Evolutionary conservation across 2,888 invertebrate species (phyloP), one percentile per base, ranked within the genome.

Genomic region (Metellina segmentata): DNA sequence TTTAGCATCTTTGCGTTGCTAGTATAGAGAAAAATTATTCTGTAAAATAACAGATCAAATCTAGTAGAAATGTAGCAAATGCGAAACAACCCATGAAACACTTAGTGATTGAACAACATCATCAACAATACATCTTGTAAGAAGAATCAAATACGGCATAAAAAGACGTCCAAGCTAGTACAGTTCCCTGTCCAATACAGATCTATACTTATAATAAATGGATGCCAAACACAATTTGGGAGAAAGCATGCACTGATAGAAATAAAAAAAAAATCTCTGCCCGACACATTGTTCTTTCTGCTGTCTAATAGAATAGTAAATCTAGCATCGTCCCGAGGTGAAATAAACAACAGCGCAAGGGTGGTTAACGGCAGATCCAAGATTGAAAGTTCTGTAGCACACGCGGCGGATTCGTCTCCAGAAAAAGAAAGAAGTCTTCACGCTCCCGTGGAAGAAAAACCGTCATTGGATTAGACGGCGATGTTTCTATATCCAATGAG

Each of bases 401-500:
- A 34, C 61, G 7, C 61, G 8, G 11, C 61, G 11, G 61, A 34
- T 34, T 34, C 34, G 34, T 34, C 34, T 34, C 34, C 34, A 34
- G 34, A 4, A 34, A 34, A 34, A 34, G 34, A 34, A 34, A 34
- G 34, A 72, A 72, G 72, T 9, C 19, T 19, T 19, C 19, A 9
- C 72, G 20, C 72, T 72, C 11, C 34, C 72, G 8, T 72, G 72
- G n/a, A 7, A 61, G 61, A 61, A 61, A 51, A 77, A 77, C n/a
- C 69, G 13, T 83, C 83, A 83, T 85, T 85, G 85, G 77, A 85
- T 75, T 69, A 85, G 75, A 85, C 72, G 48, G 75, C 34, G 61
- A 77, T 75, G 69, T 75, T 74, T 75, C 75, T 85, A 75, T 85
- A 61, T 49, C 75, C 75, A 74, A 85, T 53, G 85, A 85, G 75